phyloP scores from a whole-genome alignment of 1,140 invertebrate species.

The Vollenhovia emeryi region DNA sequence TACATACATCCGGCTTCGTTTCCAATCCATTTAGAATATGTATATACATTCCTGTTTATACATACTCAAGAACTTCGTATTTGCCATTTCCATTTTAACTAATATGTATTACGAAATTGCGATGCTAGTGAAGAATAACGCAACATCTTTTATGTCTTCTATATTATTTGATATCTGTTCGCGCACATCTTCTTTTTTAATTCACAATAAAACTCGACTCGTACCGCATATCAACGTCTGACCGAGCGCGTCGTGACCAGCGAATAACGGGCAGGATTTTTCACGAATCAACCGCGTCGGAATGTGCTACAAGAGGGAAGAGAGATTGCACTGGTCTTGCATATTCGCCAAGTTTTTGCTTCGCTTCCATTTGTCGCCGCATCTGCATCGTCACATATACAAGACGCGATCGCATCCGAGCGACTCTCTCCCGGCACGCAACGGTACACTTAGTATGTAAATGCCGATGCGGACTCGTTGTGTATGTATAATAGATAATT shows the following conservation, averaged over 20 bases:
- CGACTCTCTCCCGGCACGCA: slow-evolving; percentile 70
- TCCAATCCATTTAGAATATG: slow-evolving; percentile 9
- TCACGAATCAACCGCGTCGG: not conserved
- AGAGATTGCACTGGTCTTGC: not conserved
- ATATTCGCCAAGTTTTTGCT: slow-evolving; percentile 16
- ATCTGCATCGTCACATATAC: slow-evolving; percentile 62
- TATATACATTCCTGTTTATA: too few relatives aligned
- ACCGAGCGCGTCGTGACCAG: not conserved
- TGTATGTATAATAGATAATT: slow-evolving; percentile 72
- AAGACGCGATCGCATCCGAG: slow-evolving; percentile 63
- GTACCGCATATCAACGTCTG: not conserved
- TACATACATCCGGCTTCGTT: slow-evolving; percentile 17
- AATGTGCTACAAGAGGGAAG: not conserved
- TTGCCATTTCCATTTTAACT: not conserved
- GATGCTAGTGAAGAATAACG: not conserved
- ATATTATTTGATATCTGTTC: not conserved
- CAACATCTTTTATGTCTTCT: not conserved
- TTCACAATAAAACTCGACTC: not conserved
- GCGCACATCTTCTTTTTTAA: not conserved
- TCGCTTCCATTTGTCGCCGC: slow-evolving; percentile 49
- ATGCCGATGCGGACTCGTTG: slow-evolving; percentile 41
- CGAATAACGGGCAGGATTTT: slow-evolving; percentile 13
- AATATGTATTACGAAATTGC: not conserved
- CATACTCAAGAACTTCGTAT: not conserved
- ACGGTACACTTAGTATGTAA: slow-evolving; percentile 74